Conservation (phyloP, 2,113 vertebrate genomes). For the Cottus gobio region DNA sequence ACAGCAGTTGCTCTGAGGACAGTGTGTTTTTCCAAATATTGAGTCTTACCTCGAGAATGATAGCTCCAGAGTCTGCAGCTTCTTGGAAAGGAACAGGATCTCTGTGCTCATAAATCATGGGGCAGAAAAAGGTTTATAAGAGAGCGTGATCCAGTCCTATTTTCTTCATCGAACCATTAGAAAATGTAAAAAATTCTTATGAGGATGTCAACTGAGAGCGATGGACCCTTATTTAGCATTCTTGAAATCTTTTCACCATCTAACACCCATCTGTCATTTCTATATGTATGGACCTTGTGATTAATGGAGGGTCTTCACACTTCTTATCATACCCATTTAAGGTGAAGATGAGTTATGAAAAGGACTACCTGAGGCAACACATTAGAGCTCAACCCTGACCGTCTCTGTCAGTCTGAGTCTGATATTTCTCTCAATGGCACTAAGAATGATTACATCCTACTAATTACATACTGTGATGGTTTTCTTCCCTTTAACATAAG, state of each 20-base stretch:
- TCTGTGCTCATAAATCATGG: slow-evolving; percentile 50
- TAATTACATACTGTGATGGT: not conserved
- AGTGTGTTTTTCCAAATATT: slow-evolving; percentile 45
- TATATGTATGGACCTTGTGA: not conserved
- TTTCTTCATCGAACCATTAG: slow-evolving; percentile 16
- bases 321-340: not conserved
- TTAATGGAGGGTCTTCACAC: not conserved
- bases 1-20: slow-evolving; percentile 23
- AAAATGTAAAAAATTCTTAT: too few relatives aligned
- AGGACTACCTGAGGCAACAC: not conserved
- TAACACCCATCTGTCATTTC: slow-evolving; percentile 5
- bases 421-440: not conserved
- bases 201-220: not conserved
- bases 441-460: not conserved
- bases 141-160: not conserved
- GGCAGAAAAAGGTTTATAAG: slow-evolving; percentile 56
- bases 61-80: slow-evolving; percentile 44
- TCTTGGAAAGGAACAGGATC: slow-evolving; percentile 58
- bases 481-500: not conserved
- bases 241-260: not conserved
- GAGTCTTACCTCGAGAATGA: slow-evolving; percentile 22
- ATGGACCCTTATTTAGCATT: not conserved
- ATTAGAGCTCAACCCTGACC: not conserved
- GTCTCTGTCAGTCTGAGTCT: not conserved
- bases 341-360: not conserved